Base-by-base conservation (phyloP, 1,140 invertebrate genomes). In the Drosophila repletoides region DNA sequence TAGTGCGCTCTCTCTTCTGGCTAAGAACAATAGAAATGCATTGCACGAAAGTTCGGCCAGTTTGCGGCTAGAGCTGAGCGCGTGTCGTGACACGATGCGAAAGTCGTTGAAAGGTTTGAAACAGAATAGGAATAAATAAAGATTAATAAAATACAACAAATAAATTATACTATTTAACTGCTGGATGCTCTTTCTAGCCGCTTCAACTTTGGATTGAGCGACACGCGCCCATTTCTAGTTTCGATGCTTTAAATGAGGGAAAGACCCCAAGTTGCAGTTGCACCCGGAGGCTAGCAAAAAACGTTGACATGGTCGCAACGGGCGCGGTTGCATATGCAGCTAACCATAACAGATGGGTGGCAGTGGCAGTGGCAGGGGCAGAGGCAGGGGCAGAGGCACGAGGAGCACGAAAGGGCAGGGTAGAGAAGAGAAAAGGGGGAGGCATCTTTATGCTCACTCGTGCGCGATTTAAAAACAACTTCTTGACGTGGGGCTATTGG, bases 1-100 rank as follows among this genome's bases (percentile, higher is more conserved):
- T 59, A 66, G 72, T 70, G 58, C 56, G 26, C 36, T 15, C 59
- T 52, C 38, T 53, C 41, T 28, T 19, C 5, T 17, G 49, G 76
- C 48, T 48, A 69, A 84, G 80, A 84, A 84, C 80, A 84, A 84
- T 84, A 84, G 80, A 84, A 84, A 86, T 84, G 75, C 75, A 86
- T 60, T 68, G 58, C 74, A 72, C 67, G 77, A 81, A 80, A 80
- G 76, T 60, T 40, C 53, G 31, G 69, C 15, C n/a, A n/a, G n/a
- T n/a, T n/a, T n/a, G 51, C 43, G 49, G 28, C n/a, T n/a, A n/a
- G n/a, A n/a, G n/a, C n/a, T n/a, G n/a, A n/a, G n/a, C n/a, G n/a
- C n/a, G n/a, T n/a, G n/a, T n/a, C n/a, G n/a, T n/a, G n/a, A n/a
- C n/a, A n/a, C n/a, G n/a, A n/a, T n/a, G n/a, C n/a, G n/a, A n/a